These are phyloP conservation scores for Sylvia atricapilla DNA, from an alignment of 2,113 vertebrate species.

Conservation along the genomic window DNA sequence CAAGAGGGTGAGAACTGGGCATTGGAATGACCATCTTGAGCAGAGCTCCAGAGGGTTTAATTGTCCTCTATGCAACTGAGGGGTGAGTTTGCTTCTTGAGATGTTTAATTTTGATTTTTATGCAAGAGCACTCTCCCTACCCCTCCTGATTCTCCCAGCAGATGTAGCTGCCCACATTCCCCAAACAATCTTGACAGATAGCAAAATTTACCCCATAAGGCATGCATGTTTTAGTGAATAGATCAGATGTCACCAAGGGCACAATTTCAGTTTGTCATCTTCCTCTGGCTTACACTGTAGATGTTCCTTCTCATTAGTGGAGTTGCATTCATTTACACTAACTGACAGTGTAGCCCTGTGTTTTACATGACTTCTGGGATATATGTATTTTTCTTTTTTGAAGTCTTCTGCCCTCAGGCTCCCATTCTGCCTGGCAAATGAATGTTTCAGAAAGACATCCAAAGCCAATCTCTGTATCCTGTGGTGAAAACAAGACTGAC, in stretches of 20 bases:
- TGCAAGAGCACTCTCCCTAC: neutral
- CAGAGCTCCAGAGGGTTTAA: neutral
- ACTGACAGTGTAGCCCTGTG: neutral
- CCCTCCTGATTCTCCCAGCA: neutral
- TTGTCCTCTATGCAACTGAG: neutral
- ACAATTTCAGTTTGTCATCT: constrained; percentile 16
- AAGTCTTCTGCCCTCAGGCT: constrained; percentile 32
- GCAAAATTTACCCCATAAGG: constrained; percentile 20
- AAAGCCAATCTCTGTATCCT: constrained; percentile 15
- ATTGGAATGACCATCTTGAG: neutral
- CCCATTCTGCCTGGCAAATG: constrained; percentile 34
- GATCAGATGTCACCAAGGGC: constrained; percentile 38
- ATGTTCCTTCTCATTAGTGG: neutral
- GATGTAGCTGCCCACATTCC: neutral
- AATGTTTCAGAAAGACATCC: constrained; percentile 5
- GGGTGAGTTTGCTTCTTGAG: neutral
- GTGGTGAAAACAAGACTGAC: constrained; percentile 21
- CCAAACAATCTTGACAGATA: neutral
- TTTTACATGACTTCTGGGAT: constrained; percentile 27
- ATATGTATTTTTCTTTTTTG: neutral
- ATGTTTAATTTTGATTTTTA: neutral
- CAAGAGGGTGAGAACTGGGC: neutral
- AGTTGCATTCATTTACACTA: constrained; percentile 13
- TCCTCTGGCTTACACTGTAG: neutral
- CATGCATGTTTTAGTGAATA: constrained; percentile 30